Evolutionary conservation across 1,140 invertebrate species (phyloP).

Genomic region (Marisa cornuarietis): DNA sequence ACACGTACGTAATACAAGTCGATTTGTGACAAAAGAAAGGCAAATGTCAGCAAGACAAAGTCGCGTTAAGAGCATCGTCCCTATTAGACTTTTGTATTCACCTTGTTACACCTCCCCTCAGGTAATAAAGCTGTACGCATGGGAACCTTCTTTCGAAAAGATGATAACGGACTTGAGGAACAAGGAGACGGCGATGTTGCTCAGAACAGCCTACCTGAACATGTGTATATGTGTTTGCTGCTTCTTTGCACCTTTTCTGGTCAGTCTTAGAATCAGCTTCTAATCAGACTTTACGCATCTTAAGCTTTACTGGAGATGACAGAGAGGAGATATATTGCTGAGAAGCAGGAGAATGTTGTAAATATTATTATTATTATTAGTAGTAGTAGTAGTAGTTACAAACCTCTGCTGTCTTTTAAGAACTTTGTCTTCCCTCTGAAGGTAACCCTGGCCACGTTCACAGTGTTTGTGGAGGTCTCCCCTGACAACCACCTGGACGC

Average conservation of each 20-base stretch:
- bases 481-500: conserved; percentile 74
- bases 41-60: too few relatives aligned
- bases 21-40: too few relatives aligned
- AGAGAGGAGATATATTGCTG: too few relatives aligned
- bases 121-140: conserved; percentile 55
- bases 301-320: background rate
- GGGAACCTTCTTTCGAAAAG: conserved; percentile 63
- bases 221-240: conserved; percentile 88
- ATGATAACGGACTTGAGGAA: conserved; percentile 54
- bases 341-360: too few relatives aligned
- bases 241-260: conserved; percentile 90
- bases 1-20: too few relatives aligned
- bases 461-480: conserved; percentile 24
- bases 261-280: conserved; percentile 29
- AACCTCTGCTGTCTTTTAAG: too few relatives aligned
- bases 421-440: background rate
- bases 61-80: too few relatives aligned
- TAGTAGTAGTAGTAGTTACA: too few relatives aligned
- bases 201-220: conserved; percentile 63
- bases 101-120: conserved; percentile 6
- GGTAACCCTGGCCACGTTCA: conserved; percentile 38
- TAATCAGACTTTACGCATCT: background rate
- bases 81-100: too few relatives aligned
- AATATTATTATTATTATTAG: too few relatives aligned
- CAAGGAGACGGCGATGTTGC: conserved; percentile 65